phyloP scores from a whole-genome alignment of 2,797 vertebrate species.

The Carcharodon carcharias region DNA sequence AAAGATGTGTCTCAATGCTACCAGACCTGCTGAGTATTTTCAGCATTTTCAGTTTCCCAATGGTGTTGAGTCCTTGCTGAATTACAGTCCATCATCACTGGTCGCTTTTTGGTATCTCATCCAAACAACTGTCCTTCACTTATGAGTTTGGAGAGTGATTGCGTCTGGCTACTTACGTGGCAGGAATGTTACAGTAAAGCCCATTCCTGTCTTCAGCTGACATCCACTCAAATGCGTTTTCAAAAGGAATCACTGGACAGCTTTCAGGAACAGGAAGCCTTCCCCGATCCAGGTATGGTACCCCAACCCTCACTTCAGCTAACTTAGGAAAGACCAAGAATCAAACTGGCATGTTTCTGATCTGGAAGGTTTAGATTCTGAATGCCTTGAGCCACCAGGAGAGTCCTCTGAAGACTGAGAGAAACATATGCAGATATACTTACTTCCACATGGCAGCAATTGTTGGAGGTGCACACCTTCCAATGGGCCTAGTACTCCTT shows the following conservation, averaged over 20 bases:
- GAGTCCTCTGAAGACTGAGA: not conserved
- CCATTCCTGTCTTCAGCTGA: not conserved
- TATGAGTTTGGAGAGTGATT: too few relatives aligned
- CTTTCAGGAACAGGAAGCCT: not conserved
- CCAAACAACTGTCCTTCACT: not conserved
- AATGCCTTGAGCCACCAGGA: not conserved
- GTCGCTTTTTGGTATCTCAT: not conserved
- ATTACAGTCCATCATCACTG: not conserved
- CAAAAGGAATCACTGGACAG: too few relatives aligned
- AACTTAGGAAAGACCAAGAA: not conserved
- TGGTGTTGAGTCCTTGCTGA: not conserved
- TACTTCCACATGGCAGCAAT: not conserved
- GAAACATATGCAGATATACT: not conserved
- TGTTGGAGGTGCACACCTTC: not conserved
- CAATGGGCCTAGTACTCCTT: not conserved
- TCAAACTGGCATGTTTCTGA: not conserved
- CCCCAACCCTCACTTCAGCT: not conserved
- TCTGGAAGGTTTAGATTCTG: not conserved
- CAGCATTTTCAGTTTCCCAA: not conserved
- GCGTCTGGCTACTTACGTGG: not conserved
- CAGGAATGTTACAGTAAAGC: not conserved
- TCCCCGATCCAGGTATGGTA: not conserved
- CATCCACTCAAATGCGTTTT: not conserved
- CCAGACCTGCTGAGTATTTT: too few relatives aligned
- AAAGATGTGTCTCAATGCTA: too few relatives aligned